These are phyloP conservation scores for Hypotaenidia okinawae DNA, from an alignment of 2,797 vertebrate species.

Conservation along the genomic window DNA sequence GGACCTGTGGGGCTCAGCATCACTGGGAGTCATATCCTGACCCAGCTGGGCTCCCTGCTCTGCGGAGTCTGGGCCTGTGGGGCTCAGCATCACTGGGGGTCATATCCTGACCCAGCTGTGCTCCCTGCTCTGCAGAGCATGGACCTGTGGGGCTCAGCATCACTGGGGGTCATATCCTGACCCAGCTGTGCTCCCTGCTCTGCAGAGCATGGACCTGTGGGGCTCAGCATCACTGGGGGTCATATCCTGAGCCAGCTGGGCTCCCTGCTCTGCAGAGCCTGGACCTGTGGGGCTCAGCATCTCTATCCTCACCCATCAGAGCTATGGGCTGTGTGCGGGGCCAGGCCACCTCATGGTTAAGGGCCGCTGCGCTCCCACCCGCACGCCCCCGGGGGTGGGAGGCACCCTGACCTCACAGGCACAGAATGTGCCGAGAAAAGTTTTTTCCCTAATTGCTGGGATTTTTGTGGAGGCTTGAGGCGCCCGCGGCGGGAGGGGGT, in stretches of 20 bases:
- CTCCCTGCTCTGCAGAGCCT: not conserved
- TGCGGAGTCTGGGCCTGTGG: not conserved
- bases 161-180: accelerated
- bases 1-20: not conserved
- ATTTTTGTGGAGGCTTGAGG: conserved; percentile 66
- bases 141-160: not conserved
- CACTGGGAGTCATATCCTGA: not conserved
- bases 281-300: not conserved
- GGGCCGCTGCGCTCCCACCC: conserved; percentile 24
- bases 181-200: accelerated
- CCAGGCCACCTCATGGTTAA: conserved; percentile 28
- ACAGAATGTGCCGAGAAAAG: conserved; percentile 56
- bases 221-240: not conserved
- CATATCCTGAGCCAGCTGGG: too few species aligned
- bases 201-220: not conserved
- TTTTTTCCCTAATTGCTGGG: conserved; percentile 48
- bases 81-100: not conserved
- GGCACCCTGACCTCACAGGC: conserved; percentile 55
- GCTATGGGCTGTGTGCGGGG: accelerated
- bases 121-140: not conserved
- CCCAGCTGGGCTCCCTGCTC: accelerated
- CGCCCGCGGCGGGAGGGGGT: not conserved
- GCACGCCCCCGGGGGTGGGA: conserved; percentile 57
- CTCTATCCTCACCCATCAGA: accelerated
- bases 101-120: not conserved